Conservation (phyloP, 2,113 vertebrate genomes). For the Etheostoma cragini region DNA sequence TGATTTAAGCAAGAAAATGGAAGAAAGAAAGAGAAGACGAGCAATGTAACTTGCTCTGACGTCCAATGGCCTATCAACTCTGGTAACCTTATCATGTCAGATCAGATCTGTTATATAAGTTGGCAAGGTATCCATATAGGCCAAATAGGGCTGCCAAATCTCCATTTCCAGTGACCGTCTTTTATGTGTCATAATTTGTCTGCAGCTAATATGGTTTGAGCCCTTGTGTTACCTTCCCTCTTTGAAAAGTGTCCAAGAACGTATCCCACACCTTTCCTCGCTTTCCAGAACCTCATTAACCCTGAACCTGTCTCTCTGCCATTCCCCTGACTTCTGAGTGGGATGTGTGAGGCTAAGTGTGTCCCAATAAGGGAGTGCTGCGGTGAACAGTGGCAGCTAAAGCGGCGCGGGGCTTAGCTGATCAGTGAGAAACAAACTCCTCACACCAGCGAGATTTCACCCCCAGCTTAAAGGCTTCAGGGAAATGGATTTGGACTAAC, state of each 20-base stretch:
- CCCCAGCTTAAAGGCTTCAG: constrained; percentile 77
- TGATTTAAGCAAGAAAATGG: too few relatives aligned
- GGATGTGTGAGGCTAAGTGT: constrained; percentile 22
- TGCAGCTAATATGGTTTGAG: constrained; percentile 16
- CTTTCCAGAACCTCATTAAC: constrained; percentile 7
- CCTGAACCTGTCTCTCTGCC: constrained; percentile 24
- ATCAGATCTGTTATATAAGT: too few relatives aligned
- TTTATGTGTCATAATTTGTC: constrained; percentile 2
- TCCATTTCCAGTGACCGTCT: too few relatives aligned
- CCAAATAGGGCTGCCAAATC: too few relatives aligned
- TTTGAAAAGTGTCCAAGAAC: neutral
- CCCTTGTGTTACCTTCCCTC: constrained; percentile 3
- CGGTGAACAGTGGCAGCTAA: constrained; percentile 62
- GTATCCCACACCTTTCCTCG: neutral
- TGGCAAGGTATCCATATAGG: too few relatives aligned
- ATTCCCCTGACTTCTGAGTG: constrained; percentile 41
- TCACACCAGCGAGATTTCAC: constrained; percentile 77
- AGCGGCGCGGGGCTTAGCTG: constrained; percentile 65
- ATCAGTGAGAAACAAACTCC: constrained; percentile 79
- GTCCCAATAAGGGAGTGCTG: constrained; percentile 51
- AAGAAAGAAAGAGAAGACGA: too few relatives aligned
- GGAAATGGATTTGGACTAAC: constrained; percentile 77
- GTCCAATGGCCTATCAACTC: too few relatives aligned
- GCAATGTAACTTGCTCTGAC: too few relatives aligned
- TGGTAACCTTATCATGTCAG: too few relatives aligned